These are phyloP conservation scores for Sarcophaga bullata DNA, from an alignment of 1,140 invertebrate genomes.

Conservation along the genomic window DNA sequence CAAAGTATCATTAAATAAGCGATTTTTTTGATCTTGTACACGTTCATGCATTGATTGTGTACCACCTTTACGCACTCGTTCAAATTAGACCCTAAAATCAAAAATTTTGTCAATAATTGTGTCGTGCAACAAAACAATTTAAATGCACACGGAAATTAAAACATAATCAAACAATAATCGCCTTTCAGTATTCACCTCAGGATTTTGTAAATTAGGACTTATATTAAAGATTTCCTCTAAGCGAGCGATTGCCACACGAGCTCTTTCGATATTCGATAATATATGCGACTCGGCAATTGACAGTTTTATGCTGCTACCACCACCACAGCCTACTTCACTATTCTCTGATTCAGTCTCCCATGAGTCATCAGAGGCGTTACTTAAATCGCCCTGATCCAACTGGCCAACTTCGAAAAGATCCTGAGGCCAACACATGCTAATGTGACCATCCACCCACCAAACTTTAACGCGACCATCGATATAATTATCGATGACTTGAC, in stretches of 20 bases:
- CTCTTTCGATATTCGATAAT: constrained; percentile 78
- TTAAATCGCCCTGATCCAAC: constrained; percentile 81
- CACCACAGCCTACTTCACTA: constrained; percentile 61
- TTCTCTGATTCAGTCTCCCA: constrained; percentile 85
- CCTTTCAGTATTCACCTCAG: constrained; percentile 68
- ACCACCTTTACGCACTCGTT: constrained; percentile 69
- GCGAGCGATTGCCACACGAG: constrained; percentile 77
- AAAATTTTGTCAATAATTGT: too few species aligned
- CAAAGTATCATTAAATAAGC: constrained; percentile 44
- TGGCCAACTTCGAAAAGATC: constrained; percentile 74
- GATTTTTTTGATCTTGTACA: constrained; percentile 69
- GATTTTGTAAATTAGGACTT: constrained; percentile 76
- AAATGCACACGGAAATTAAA: constrained; percentile 51
- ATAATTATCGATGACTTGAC: constrained; percentile 89
- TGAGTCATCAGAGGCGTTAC: constrained; percentile 73
- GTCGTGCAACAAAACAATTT: constrained; percentile 52
- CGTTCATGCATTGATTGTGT: constrained; percentile 67
- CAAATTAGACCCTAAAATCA: constrained; percentile 68
- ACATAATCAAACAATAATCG: not conserved
- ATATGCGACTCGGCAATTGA: constrained; percentile 72
- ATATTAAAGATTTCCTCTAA: constrained; percentile 81
- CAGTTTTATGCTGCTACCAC: constrained; percentile 49
- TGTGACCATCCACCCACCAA: constrained; percentile 87
- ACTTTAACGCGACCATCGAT: constrained; percentile 85
- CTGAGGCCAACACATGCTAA: constrained; percentile 91